These are phyloP conservation scores for Ips nitidus DNA, from an alignment of 1,140 invertebrate species.

Conservation along the genomic window DNA sequence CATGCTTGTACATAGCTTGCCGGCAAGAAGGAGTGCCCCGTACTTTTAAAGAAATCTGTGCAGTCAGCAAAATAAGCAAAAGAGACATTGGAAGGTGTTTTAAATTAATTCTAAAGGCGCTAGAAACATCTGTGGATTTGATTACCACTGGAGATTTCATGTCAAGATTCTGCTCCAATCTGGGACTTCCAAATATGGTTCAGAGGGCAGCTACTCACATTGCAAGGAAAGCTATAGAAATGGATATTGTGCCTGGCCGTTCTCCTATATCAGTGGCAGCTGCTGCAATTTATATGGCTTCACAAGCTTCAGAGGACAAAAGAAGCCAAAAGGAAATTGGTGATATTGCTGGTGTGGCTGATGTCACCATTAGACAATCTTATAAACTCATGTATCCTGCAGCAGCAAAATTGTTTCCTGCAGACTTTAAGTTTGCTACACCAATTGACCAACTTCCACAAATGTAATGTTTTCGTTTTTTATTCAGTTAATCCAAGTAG, in stretches of 20 bases:
- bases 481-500: too few relatives aligned
- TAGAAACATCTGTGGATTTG: conserved; percentile 94
- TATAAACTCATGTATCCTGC: conserved; percentile 98
- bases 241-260: conserved; percentile 97
- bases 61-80: conserved; percentile 97
- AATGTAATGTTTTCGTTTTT: conserved; percentile 58
- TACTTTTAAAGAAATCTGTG: conserved; percentile 99
- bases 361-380: conserved; percentile 97
- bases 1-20: conserved; percentile 98
- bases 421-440: conserved; percentile 94
- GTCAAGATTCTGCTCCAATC: conserved; percentile 87
- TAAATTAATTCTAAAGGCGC: conserved; percentile 88
- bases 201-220: conserved; percentile 96
- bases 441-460: conserved; percentile 93
- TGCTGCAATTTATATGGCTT: conserved; percentile 99
- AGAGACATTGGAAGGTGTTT: conserved; percentile 99
- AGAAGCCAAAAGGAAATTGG: conserved; percentile 97
- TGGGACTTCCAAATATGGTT: conserved; percentile 85
- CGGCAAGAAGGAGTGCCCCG: conserved; percentile 97
- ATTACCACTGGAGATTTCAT: conserved; percentile 99
- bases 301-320: conserved; percentile 94
- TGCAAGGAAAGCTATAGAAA: conserved; percentile 92
- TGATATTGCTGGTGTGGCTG: conserved; percentile 97
- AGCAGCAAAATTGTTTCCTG: conserved; percentile 89
- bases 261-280: conserved; percentile 99